These are phyloP conservation scores for Thysanoteuthis rhombus DNA, from an alignment of 2,888 invertebrate genomes.

Conservation along the genomic window DNA sequence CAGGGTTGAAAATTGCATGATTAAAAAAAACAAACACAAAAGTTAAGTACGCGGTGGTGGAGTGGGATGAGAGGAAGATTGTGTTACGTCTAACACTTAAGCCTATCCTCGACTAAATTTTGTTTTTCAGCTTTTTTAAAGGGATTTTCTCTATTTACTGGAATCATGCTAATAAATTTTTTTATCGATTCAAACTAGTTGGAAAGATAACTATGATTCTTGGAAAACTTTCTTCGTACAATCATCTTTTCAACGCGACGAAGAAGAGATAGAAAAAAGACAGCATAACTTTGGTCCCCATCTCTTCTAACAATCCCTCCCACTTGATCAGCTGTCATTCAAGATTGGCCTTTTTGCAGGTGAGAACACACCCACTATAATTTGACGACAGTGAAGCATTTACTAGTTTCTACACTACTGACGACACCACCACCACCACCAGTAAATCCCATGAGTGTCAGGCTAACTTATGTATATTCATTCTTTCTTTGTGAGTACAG, in stretches of 20 bases:
- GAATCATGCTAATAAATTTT: not conserved
- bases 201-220: not conserved
- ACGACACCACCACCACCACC: not conserved
- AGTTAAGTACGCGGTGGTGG: too few species aligned
- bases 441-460: not conserved
- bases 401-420: not conserved
- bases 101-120: too few species aligned
- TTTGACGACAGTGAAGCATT: not conserved
- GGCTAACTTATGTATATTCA: not conserved
- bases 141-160: too few species aligned
- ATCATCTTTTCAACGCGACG: not conserved
- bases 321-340: not conserved
- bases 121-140: too few species aligned
- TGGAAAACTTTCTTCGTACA: not conserved
- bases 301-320: not conserved
- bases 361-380: conserved; percentile 12
- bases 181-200: not conserved
- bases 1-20: too few species aligned
- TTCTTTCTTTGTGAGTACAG: not conserved
- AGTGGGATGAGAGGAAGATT: too few species aligned
- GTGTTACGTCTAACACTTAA: too few species aligned
- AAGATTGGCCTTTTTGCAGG: conserved; percentile 12
- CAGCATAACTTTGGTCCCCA: not conserved
- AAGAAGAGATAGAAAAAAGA: not conserved
- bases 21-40: too few species aligned